These are phyloP conservation scores for Drosophila pseudotakahashii DNA, from an alignment of 2,888 invertebrate species.

Conservation along the genomic window DNA sequence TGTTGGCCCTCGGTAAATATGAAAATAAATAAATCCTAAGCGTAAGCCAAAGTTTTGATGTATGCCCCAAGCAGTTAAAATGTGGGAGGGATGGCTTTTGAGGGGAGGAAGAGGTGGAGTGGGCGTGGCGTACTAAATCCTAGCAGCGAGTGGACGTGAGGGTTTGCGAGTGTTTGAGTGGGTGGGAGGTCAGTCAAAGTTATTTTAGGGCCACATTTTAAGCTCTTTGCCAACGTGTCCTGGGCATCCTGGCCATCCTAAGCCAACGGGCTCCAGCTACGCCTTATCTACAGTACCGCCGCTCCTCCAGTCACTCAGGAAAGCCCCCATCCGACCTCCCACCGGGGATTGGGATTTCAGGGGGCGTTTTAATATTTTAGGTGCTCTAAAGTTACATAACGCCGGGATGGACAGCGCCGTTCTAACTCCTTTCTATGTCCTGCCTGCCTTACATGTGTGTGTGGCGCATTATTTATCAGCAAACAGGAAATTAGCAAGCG, in stretches of 20 bases:
- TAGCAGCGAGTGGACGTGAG: conserved; percentile 55
- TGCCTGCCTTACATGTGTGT: conserved; percentile 31
- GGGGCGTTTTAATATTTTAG: conserved; percentile 77
- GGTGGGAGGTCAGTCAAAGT: conserved; percentile 66
- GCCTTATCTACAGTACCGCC: conserved; percentile 65
- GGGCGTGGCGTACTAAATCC: conserved; percentile 67
- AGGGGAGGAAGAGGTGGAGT: neutral
- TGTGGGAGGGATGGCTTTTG: conserved; percentile 48
- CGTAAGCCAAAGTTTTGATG: conserved; percentile 81
- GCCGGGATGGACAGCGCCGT: conserved; percentile 37
- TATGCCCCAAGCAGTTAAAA: conserved; percentile 79
- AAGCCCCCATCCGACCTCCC: conserved; percentile 3
- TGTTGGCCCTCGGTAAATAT: conserved; percentile 73
- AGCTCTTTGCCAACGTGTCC: conserved; percentile 78
- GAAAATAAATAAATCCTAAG: conserved; percentile 81
- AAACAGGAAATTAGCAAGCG: conserved; percentile 73
- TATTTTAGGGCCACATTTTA: conserved; percentile 79
- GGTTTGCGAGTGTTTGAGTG: conserved; percentile 30
- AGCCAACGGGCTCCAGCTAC: conserved; percentile 51
- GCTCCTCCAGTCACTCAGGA: conserved; percentile 54
- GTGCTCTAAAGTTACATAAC: conserved; percentile 75
- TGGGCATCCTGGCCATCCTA: conserved; percentile 61
- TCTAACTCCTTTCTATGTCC: conserved; percentile 28
- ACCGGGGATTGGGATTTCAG: conserved; percentile 41
- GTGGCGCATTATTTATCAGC: conserved; percentile 74